These are phyloP conservation scores for Hormiphora californensis DNA, from an alignment of 37 sponge, comb jelly and placozoan genomes.

Conservation along the genomic window DNA sequence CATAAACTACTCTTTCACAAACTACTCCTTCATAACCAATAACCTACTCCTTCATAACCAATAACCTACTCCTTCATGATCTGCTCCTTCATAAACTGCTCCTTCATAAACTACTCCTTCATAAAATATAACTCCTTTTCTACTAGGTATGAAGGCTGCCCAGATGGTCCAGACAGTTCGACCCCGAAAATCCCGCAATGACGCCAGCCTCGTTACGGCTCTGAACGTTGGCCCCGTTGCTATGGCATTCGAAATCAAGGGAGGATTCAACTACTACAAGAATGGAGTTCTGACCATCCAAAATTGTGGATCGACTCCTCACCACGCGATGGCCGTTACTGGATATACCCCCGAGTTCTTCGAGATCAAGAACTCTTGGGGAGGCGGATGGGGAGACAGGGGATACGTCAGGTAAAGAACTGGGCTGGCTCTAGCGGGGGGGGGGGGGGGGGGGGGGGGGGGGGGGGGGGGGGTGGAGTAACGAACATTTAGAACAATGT, in stretches of 20 bases:
- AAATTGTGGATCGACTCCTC: background rate
- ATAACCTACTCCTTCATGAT: too few relatives aligned
- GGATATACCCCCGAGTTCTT: constrained; percentile 23
- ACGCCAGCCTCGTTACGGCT: background rate
- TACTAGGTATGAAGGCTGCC: constrained; percentile 25
- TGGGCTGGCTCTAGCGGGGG: too few relatives aligned
- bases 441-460: too few relatives aligned
- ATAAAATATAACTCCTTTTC: too few relatives aligned
- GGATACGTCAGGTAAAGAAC: background rate
- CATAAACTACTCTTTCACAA: too few relatives aligned
- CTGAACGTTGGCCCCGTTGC: constrained; percentile 15
- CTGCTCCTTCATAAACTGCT: background rate
- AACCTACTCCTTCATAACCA: too few relatives aligned
- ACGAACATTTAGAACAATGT: too few relatives aligned
- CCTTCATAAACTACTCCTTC: background rate
- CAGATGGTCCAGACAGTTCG: background rate
- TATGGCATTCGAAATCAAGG: constrained; percentile 22
- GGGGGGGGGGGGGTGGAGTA: too few relatives aligned
- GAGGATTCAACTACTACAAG: constrained; percentile 23
- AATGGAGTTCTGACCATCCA: background rate
- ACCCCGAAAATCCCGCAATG: background rate
- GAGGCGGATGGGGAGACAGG: background rate
- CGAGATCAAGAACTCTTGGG: constrained; percentile 24
- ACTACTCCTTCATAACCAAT: too few relatives aligned
- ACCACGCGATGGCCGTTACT: constrained; percentile 5